Conservation (phyloP, 2,888 invertebrate species). For the Sturmia bella region DNA sequence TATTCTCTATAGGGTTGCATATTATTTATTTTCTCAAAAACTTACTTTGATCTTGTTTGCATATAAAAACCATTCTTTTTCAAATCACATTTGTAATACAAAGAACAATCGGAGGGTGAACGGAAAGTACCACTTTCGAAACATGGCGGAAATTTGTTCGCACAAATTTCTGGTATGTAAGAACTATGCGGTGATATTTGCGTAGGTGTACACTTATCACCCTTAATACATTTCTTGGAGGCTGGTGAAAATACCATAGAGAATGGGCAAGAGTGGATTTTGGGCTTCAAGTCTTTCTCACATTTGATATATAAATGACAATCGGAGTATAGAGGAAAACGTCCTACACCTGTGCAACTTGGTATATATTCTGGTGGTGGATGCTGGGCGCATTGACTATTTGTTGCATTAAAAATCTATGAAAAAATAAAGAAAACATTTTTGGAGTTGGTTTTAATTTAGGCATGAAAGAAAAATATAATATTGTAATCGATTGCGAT, state of each 20-base stretch:
- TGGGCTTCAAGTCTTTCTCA: conserved; percentile 74
- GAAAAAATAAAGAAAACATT: neutral
- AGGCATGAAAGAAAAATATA: too few relatives aligned
- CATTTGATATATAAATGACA: conserved; percentile 80
- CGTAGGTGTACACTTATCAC: conserved; percentile 76
- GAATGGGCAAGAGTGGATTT: conserved; percentile 78
- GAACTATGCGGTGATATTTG: conserved; percentile 75
- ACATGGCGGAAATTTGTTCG: conserved; percentile 80
- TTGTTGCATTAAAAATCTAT: conserved; percentile 73
- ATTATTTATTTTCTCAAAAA: neutral
- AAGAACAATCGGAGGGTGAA: conserved; percentile 79
- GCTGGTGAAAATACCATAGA: conserved; percentile 77
- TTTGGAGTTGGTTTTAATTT: too few relatives aligned
- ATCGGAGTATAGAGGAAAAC: conserved; percentile 79
- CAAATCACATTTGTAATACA: conserved; percentile 81
- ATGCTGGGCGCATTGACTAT: conserved; percentile 75
- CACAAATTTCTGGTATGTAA: conserved; percentile 76
- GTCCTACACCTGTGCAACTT: conserved; percentile 75
- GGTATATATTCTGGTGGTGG: conserved; percentile 74
- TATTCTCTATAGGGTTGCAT: neutral
- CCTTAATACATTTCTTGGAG: conserved; percentile 77
- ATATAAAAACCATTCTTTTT: conserved; percentile 77
- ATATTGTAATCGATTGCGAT: too few relatives aligned
- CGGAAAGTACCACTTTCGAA: conserved; percentile 78
- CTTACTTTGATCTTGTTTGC: conserved; percentile 80